Evolutionary conservation across 2,888 invertebrate species (phyloP).

Genomic region (Eugnorisma glareosa): DNA sequence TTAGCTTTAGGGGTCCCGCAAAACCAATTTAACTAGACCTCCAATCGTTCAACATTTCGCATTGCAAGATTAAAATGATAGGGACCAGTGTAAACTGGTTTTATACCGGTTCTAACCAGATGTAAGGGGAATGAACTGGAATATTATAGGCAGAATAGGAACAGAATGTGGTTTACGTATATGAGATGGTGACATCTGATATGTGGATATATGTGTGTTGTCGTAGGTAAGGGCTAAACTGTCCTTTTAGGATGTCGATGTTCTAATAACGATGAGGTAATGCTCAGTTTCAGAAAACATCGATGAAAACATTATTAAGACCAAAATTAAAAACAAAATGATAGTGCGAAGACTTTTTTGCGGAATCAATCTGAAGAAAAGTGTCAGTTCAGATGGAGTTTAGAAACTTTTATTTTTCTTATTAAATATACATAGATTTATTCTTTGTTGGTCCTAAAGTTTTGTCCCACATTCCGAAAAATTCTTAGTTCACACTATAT

Average conservation of each 20-base stretch:
- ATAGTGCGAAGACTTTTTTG: neutral
- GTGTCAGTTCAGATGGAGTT: neutral
- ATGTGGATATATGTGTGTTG: constrained; percentile 69
- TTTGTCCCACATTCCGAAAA: too few relatives aligned
- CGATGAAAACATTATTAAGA: neutral
- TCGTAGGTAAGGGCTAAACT: constrained; percentile 48
- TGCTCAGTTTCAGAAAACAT: neutral
- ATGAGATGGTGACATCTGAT: constrained; percentile 85
- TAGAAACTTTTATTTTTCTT: too few relatives aligned
- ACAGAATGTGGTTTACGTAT: constrained; percentile 86
- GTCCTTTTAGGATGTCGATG: constrained; percentile 58
- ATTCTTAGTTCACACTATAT: too few relatives aligned
- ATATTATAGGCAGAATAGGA: constrained; percentile 83
- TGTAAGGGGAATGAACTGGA: constrained; percentile 83
- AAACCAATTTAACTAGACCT: constrained; percentile 68
- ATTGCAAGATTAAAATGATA: constrained; percentile 55
- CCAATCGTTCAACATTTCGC: constrained; percentile 60
- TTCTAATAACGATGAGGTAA: neutral
- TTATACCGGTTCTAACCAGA: constrained; percentile 75
- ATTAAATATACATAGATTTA: too few relatives aligned
- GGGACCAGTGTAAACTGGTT: constrained; percentile 74
- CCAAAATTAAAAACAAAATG: neutral
- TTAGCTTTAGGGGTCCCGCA: constrained; percentile 72
- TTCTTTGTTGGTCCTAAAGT: too few relatives aligned
- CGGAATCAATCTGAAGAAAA: neutral